Conservation (phyloP, 2,888 invertebrate genomes). For the Nephrotoma guestfalica region DNA sequence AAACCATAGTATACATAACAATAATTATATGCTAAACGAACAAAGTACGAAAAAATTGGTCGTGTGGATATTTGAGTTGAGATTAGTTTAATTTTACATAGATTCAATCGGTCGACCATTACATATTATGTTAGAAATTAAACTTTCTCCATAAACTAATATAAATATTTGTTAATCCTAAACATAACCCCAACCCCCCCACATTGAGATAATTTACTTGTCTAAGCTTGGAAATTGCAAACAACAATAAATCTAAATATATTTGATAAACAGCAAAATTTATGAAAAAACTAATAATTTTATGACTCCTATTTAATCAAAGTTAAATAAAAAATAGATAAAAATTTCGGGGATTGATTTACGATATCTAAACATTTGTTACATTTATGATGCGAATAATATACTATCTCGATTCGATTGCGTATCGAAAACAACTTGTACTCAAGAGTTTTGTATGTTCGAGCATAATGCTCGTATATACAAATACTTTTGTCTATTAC, state of each 20-base stretch:
- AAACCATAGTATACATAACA: no score
- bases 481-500: neutral
- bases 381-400: neutral
- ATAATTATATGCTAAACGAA: no score
- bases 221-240: neutral
- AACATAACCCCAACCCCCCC: neutral
- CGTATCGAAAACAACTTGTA: neutral
- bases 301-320: neutral
- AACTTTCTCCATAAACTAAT: no score
- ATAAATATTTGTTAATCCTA: neutral
- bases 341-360: neutral
- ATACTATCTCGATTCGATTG: neutral
- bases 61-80: no score
- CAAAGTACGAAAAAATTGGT: no score
- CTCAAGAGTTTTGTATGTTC: neutral
- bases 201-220: no score
- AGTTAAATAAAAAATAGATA: neutral
- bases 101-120: no score
- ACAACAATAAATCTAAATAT: neutral
- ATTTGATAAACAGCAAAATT: neutral
- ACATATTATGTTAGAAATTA: neutral
- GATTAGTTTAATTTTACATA: no score
- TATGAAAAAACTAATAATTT: neutral
- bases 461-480: neutral
- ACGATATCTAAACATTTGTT: neutral